Evolutionary conservation across 1,140 invertebrate species (phyloP), one percentile per base, ranked within the genome.

Genomic region (Pseudachorutes palmiensis): DNA sequence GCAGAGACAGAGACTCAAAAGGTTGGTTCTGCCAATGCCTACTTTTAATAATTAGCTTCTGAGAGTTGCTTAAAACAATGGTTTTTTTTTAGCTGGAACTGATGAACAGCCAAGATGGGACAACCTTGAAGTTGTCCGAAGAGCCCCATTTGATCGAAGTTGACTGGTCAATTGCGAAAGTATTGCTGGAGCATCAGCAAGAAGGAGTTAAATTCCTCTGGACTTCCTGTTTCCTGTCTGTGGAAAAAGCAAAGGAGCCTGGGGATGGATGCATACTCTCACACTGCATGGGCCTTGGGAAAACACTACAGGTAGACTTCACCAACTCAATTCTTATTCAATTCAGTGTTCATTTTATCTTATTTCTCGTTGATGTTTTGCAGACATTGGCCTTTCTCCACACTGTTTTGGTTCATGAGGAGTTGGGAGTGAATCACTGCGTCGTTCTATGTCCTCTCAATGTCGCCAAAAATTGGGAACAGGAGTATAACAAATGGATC

Each of bases 161-260:
- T 0, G 84, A 97, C 78, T 81, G 84, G 67, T 84, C 85, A 48
- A 78, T 98, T 1, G 86, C 94, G 0, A 86, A 86, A 69, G 88
- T 89, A 73, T 78, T 98, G n/a, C 98, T 98, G 78, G 92, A 92
- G 2, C 97, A 99, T 85, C 93, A 96, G 81, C 85, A 84, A 1
- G 82, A 87, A 76, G 94, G 94, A 71, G 87, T 98, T 0, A 90
- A 95, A 78, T 99, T 99, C 76, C 92, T 99, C 88, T 99, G 92
- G 90, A 88, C 97, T 76, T 88, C 89, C 41, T 92, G 91, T 74
- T 92, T 93, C 75, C 96, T 98, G 77, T 91, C 90, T 26, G 73
- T 97, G 0, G 86, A 92, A 72, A 82, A 86, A 41, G 80, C 87
- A 1, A 55, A 55, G 24, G 36, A 9, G 9, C 16, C 84, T 64